Evolutionary conservation across 2,113 vertebrate genomes (phyloP).

Genomic region (Motacilla alba): DNA sequence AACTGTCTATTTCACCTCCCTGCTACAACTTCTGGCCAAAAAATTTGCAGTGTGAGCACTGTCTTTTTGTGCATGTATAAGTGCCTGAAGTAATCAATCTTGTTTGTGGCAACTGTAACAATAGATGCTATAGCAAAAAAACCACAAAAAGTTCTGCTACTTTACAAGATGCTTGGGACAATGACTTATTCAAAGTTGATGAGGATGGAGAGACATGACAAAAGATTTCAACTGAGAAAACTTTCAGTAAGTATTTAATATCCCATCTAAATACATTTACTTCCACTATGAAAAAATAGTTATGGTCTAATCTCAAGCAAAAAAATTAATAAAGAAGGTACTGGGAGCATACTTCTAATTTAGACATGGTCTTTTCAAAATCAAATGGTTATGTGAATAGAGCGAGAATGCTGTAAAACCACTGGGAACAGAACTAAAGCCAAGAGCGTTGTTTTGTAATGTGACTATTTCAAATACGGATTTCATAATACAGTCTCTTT

Average conservation of each 20-base stretch:
- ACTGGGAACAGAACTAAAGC: background rate
- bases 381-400: background rate
- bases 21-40: background rate
- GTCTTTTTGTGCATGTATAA: background rate
- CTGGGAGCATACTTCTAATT: background rate
- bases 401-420: background rate
- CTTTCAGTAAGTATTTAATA: background rate
- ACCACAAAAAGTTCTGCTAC: background rate
- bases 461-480: background rate
- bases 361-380: background rate
- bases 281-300: background rate
- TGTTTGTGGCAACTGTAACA: background rate
- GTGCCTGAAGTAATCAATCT: background rate
- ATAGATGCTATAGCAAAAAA: background rate
- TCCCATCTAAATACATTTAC: background rate
- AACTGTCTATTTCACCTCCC: background rate
- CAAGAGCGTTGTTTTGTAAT: background rate
- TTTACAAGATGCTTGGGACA: background rate
- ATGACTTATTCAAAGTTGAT: background rate
- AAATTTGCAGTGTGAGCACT: rapidly evolving
- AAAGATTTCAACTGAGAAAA: background rate
- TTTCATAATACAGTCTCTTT: background rate
- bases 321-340: background rate
- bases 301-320: background rate
- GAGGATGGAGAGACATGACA: background rate